These are phyloP conservation scores for Anarrhichthys ocellatus DNA, from an alignment of 2,113 vertebrate genomes.

Conservation along the genomic window DNA sequence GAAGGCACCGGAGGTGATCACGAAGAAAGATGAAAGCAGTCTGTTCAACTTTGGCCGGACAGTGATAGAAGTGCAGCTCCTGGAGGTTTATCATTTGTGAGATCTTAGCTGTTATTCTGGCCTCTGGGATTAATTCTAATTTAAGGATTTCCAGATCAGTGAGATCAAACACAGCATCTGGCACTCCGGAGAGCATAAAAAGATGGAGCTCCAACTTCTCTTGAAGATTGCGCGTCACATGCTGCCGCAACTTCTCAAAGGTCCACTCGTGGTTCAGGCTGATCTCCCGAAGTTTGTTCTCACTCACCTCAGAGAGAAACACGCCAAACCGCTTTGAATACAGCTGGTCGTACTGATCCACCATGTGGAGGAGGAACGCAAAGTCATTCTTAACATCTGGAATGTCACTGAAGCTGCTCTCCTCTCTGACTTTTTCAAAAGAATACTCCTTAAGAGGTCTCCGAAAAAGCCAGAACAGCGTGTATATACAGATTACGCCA, in stretches of 20 bases:
- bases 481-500: constrained; percentile 95
- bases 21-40: constrained; percentile 97
- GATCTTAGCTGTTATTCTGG: constrained; percentile 95
- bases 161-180: constrained; percentile 95
- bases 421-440: constrained; percentile 97
- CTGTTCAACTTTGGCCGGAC: constrained; percentile 97
- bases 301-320: constrained; percentile 97
- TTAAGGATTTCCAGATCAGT: constrained; percentile 95
- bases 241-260: constrained; percentile 95
- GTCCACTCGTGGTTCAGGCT: constrained; percentile 98
- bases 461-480: constrained; percentile 96
- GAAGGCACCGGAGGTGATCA: constrained; percentile 97
- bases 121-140: constrained; percentile 96
- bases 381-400: constrained; percentile 99
- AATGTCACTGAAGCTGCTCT: constrained; percentile 99
- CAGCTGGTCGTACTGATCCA: constrained; percentile 97
- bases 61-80: constrained; percentile 97
- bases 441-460: constrained; percentile 97
- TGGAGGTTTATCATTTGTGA: constrained; percentile 97
- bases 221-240: constrained; percentile 91
- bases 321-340: constrained; percentile 98
- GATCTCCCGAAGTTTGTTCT: constrained; percentile 96
- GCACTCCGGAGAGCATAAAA: constrained; percentile 96
- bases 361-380: constrained; percentile 98
- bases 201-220: constrained; percentile 95